Base-by-base conservation (phyloP, 2,888 invertebrate species). In the Oxyteleia sp. region DNA sequence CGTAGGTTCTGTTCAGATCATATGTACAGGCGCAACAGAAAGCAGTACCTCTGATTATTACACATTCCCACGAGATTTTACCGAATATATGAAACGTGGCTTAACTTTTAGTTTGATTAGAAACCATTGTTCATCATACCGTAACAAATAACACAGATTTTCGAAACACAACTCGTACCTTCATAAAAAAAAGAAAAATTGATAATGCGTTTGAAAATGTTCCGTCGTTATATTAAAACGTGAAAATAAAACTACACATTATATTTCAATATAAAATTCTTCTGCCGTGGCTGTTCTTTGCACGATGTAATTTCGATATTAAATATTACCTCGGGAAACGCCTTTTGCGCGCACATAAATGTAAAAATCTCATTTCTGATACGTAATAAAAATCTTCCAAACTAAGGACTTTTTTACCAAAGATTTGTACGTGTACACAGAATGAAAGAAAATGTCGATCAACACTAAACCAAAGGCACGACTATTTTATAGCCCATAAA, bases 361-460 rank as follows among this genome's bases (percentile, higher is more conserved):
- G 53, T 53, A 53, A 53, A 53, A 29, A 4, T 35, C 10, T 29
- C 53, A 32, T 53, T 32, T 53, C 16, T 32, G 32, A 53, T 53
- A 32, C 53, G 53, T 7, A 53, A 53, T 53, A 53, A 53, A 53
- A 53, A 32, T 35, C 35, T 35, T 35, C n/a, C 35, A 35, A 35
- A 35, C 2, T 35, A 8, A 35, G 35, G 4, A 47, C 18, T 47
- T 47, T 47, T 47, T 18, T 13, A 1, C 43, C 4, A 47, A 47
- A 16, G 4, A 10, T 35, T 35, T n/a, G n/a, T 35, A 8, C 35
- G 2, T 35, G 35, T 35, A 20, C 47, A 29, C 32, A 7, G 32
- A 53, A 53, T 32, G 53, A 53, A 53, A 53, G 53, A 53, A 53
- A 53, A 53, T 29, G 32, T 53, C 53, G 29, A 53, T 53, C 53